Base-by-base conservation (phyloP, 1,140 invertebrate genomes). In the Hylaeus volcanicus region DNA sequence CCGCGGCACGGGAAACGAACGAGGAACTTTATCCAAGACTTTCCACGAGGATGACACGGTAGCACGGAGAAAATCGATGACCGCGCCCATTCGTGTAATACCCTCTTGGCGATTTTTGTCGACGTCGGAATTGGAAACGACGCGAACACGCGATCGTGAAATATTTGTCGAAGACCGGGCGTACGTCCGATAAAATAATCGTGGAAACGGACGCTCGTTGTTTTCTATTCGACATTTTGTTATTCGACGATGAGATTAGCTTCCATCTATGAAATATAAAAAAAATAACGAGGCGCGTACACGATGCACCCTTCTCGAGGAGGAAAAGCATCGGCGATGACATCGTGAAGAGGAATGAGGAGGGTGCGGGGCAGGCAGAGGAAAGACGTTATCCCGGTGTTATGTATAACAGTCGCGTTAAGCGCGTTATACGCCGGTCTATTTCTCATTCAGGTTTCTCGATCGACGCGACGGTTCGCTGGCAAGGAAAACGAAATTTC, bases 1-100 rank as follows among this genome's bases (percentile, higher is more conserved):
- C n/a, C 51, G 26, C 55, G 11, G 73, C 2, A 53, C 9, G 65
- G 26, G 15, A 70, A 77, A 77, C 43, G 15, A 11, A 15, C 14
- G 45, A 26, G 41, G 11, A 15, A 79, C 51, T 79, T 69, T 15
- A 74, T 79, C 71, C 61, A 74, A 56, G 71, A 43, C 53, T n/a
- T 39, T n/a, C 15, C 8, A 6, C 53, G 68, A 53, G 14, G 53
- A n/a, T 55, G 39, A 39, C 68, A 56, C 48, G 26, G 66, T 48
- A 2, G 26, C 26, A 55, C 51, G 43, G 48, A 41, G 79, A 71
- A 84, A 82, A 83, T 82, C 79, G 74, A 84, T 84, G 66, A 14
- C 5, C 9, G 74, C 61, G 66, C 45, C 45, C 64, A 58, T 69
- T 76, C 53, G 39, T 51, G 43, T 15, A 60, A 76, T 68, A 74